Base-by-base conservation (phyloP, 1,140 invertebrate species). In the Chionoecetes opilio region DNA sequence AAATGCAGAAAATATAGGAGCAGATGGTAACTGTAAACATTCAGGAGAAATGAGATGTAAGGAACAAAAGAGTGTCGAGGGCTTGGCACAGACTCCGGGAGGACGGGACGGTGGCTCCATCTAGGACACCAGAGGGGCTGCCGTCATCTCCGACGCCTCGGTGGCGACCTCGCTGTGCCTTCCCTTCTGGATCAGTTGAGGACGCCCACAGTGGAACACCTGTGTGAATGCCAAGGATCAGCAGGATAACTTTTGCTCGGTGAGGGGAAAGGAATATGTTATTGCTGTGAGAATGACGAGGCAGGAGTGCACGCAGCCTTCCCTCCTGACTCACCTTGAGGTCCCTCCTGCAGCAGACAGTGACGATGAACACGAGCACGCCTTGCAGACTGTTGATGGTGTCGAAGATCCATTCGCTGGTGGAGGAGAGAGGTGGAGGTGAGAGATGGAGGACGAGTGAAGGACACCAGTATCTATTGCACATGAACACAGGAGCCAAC, bases 291-390 rank as follows among this genome's bases (percentile, higher is more conserved):
- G 9, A 14, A 53, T 14, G 9, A 14, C 9, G 21, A 53, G 8
- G 8, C 21, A n/a, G 46, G 21, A 53, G 46, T 53, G 46, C 21
- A 14, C 3, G n/a, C 37, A 41, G 35, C 37, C 26, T 29, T 34
- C 14, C n/a, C 35, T 41, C 35, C 34, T 29, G 35, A 37, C 93
- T 94, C 41, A 94, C 93, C 93, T 90, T 89, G 31, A 90, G 88
- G 34, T 94, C 87, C 31, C 29, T 94, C 53, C 93, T 91, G 75
- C 82, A 84, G 87, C 93, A 94, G 37, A 94, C 63, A 9, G 87
- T 41, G n/a, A 94, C 93, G 6, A 94, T 32, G 86, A 94, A 94
- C 9, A 94, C 35, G 35, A 63, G 91, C n/a, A 94, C 53, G 26
- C 93, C 93, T 11, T 94, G 93, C 26, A 94, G 93, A 31, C 53